A percentile compares a stretch with the other conserved stretches of the same genome.
Conservation (phyloP, 1,140 invertebrate species). For the Dendrolimus punctatus region DNA sequence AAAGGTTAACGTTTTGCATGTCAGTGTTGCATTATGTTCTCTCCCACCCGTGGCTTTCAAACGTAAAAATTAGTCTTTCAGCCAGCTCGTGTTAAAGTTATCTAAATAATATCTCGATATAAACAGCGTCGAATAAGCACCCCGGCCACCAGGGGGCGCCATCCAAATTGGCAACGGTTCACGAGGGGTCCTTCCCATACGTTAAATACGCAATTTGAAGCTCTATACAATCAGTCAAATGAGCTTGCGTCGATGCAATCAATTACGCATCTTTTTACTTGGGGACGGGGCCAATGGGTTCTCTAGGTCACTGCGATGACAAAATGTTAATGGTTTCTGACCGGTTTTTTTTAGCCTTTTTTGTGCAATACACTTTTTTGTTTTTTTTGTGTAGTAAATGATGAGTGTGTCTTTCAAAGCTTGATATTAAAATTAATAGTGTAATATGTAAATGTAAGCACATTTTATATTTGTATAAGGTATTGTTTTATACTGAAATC, state of each 20-base stretch:
- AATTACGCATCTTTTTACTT: slow-evolving; percentile 60
- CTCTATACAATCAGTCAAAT: slow-evolving; percentile 65
- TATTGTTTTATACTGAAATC: no score
- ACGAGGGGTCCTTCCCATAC: slow-evolving; percentile 58
- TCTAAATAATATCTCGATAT: slow-evolving; percentile 42
- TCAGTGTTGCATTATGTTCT: no score
- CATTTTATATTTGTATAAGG: no score
- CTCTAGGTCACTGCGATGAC: slow-evolving; percentile 37
- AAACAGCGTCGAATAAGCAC: slow-evolving; percentile 30
- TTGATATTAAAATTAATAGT: no score
- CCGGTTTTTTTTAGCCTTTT: slow-evolving; percentile 4
- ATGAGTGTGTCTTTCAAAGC: background rate
- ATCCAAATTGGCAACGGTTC: slow-evolving; percentile 61
- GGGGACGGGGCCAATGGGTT: slow-evolving; percentile 28
- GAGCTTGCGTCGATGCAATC: slow-evolving; percentile 61
- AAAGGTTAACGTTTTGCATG: no score
- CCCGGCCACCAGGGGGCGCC: slow-evolving; percentile 30
- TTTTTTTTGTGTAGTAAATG: background rate
- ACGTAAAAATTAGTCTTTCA: background rate
- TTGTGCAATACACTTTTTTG: slow-evolving; percentile 2
- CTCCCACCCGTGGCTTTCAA: no score
- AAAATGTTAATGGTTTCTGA: slow-evolving; percentile 7
- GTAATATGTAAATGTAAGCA: no score
- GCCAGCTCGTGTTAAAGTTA: background rate
- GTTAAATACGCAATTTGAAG: slow-evolving; percentile 65